Evolutionary conservation across 2,113 vertebrate genomes (phyloP), one percentile per base, ranked within the genome.

Genomic region (Pleuronectes platessa): DNA sequence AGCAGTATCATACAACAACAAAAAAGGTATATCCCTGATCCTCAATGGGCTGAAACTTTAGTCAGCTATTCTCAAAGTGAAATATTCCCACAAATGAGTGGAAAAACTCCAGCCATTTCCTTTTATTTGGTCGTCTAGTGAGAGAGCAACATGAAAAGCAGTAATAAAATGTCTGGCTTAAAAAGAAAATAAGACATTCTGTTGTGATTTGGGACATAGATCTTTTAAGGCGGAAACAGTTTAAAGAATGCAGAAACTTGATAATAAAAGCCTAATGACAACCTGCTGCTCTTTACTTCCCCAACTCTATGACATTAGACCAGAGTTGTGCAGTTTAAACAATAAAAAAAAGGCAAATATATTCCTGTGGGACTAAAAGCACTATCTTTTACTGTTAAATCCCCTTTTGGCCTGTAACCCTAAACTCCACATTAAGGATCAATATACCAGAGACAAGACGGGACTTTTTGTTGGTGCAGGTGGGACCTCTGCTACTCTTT

Each of bases 91-190:
- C 85, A 81, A 90, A 79, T 4, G 2, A 26, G 55, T 23, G 42
- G 47, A 53, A 51, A 79, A 71, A 68, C 21, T 70, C 68, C 73
- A 85, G 71, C 79, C 76, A 89, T 90, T 92, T 92, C 90, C 88
- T 92, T 78, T 90, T 90, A 88, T 81, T 79, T 82, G 74, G 68
- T 78, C 56, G 88, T 92, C 88, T 92, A 88, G 90, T 92, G 89
- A 86, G 84, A 89, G 78, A 74, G 91, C 75, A 90, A 91, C 82
- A 85, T 90, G 86, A 91, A 94, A 91, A 77, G 72, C 79, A 82
- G 88, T 83, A 89, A 90, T 83, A 91, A 89, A 90, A 90, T 18
- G 78, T 90, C 88, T 86, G 84, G 80, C 74, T 87, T 88, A 58
- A 74, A 88, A 78, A 53, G 82, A 62, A 86, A 75, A 86, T 68